Base-by-base conservation (phyloP, 2,113 vertebrate genomes). In the Hymenochirus boettgeri region DNA sequence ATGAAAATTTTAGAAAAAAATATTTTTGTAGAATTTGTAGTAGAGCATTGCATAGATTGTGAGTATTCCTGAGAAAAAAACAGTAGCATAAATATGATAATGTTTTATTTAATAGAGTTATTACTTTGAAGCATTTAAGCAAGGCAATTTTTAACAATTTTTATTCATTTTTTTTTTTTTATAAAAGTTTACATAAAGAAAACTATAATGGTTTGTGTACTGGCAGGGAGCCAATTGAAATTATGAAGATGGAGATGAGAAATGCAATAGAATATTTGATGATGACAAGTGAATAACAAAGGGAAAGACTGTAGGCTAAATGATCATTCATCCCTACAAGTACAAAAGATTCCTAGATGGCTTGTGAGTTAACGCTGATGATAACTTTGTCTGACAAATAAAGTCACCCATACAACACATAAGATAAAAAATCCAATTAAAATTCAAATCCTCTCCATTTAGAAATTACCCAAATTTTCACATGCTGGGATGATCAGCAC, bases 401-500 rank as follows among this genome's bases (percentile, higher is more conserved):
- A 69, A 53, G 65, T 69, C 65, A 69, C 65, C 57, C 65, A 69
- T 17, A 60, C n/a, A 60, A 69, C 26, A 60, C 31, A n/a, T 24
- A 45, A 7, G 50, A 17, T n/a, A 48, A 53, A 31, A 26, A 3
- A n/a, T 47, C 33, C 15, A 42, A 39, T 39, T 69, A 53, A 48
- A 45, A 45, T n/a, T 2, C 11, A 23, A 8, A 13, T 57, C 12
- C 8, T 12, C 11, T 35, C 9, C 22, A 21, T 35, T 8, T 35
- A 31, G 33, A 8, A 48, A 12, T 48, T 21, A 21, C 18, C 18
- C 46, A 18, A 48, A 12, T 48, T 22, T 48, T 48, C 9, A 21
- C 8, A 22, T 12, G 10, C 7, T 48, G 46, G 19, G 18, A 19
- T 48, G 46, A 4, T 48, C 21, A n/a, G 3, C 3, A 13, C 8